A percentile compares a stretch with the other conserved stretches of the same genome.
Conservation (phyloP, 1,140 invertebrate genomes). For the Spodoptera frugiperda region DNA sequence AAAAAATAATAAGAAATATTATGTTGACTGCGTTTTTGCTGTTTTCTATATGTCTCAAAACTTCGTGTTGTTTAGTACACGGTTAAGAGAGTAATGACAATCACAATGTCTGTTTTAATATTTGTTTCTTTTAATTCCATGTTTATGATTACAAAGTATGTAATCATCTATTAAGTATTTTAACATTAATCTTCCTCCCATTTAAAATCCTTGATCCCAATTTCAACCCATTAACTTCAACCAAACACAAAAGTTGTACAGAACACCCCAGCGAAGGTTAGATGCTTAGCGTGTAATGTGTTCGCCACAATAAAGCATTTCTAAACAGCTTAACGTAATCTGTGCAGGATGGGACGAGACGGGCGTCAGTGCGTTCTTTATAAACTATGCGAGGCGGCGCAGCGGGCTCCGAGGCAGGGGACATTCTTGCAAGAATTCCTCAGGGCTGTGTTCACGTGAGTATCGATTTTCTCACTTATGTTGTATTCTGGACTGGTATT, state of each 20-base stretch:
- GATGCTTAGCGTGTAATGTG: not conserved
- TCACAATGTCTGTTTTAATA: too few relatives aligned
- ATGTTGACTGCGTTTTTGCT: too few relatives aligned
- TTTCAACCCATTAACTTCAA: not conserved
- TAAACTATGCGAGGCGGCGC: constrained; percentile 87
- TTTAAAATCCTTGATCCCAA: too few relatives aligned
- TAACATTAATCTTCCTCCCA: too few relatives aligned
- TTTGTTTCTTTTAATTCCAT: too few relatives aligned
- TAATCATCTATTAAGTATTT: too few relatives aligned
- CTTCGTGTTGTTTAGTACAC: too few relatives aligned
- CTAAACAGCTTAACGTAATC: constrained; percentile 25
- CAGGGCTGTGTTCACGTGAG: constrained; percentile 88
- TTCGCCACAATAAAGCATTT: constrained; percentile 28
- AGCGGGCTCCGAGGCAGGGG: constrained; percentile 63
- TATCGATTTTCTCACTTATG: constrained; percentile 48
- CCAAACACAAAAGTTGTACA: not conserved
- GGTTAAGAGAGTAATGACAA: too few relatives aligned
- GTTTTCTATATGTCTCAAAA: too few relatives aligned
- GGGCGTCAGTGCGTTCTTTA: constrained; percentile 87
- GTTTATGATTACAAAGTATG: too few relatives aligned
- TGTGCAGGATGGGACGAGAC: constrained; percentile 85
- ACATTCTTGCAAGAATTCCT: constrained; percentile 87
- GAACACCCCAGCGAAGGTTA: not conserved
- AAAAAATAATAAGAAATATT: too few relatives aligned
- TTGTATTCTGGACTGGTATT: constrained; percentile 46